A percentile compares a stretch with the other conserved stretches of the same genome.
Conservation (phyloP, 2,797 vertebrate genomes). For the Echeneis naucrates region DNA sequence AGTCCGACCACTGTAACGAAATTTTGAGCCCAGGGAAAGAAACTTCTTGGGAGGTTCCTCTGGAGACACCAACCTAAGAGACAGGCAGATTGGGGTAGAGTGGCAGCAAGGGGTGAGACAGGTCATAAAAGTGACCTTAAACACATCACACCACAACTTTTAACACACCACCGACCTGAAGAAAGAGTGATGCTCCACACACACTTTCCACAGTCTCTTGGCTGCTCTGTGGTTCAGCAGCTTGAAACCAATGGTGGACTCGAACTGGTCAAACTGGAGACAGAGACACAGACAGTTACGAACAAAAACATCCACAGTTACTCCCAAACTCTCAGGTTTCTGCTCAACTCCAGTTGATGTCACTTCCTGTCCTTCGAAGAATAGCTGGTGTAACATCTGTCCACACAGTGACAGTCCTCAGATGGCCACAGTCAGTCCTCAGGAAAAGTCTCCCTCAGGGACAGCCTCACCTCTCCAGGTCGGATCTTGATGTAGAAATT, state of each 20-base stretch:
- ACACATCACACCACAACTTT: not conserved
- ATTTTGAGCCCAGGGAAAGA: slow-evolving; percentile 75
- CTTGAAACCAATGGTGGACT: slow-evolving; percentile 98
- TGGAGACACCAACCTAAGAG: slow-evolving; percentile 70
- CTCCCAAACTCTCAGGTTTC: too few species aligned
- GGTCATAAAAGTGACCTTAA: not conserved
- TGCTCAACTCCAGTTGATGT: too few species aligned
- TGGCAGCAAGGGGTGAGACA: not conserved
- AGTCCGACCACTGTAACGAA: slow-evolving; percentile 91
- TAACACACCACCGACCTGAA: slow-evolving; percentile 89
- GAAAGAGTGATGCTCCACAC: slow-evolving; percentile 97
- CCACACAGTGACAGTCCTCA: too few species aligned
- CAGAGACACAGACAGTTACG: not conserved
- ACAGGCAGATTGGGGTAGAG: not conserved
- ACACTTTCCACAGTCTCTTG: slow-evolving; percentile 98
- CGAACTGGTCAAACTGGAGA: slow-evolving; percentile 96
- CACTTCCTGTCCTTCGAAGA: too few species aligned
- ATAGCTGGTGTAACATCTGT: too few species aligned
- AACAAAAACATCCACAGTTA: too few species aligned
- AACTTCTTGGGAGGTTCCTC: slow-evolving; percentile 78
- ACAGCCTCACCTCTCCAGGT: slow-evolving; percentile 90
- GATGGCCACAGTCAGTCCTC: too few species aligned
- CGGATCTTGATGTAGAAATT: slow-evolving; percentile 99
- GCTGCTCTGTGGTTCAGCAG: slow-evolving; percentile 95
- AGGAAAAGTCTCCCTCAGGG: not conserved